Evolutionary conservation across 2,888 invertebrate genomes (phyloP).

Genomic region (Leptopilina myrica): DNA sequence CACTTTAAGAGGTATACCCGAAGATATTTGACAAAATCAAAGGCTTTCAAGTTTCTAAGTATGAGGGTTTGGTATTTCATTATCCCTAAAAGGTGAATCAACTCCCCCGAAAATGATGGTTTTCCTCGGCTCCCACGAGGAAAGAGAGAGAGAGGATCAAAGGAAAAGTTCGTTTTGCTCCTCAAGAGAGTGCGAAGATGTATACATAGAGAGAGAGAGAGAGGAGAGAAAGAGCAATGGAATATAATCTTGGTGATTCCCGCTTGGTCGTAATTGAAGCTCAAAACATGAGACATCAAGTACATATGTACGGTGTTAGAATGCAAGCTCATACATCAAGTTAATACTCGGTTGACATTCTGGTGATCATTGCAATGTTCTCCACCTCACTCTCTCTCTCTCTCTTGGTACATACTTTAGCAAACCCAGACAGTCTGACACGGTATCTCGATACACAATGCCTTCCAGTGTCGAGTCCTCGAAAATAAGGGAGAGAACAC

Average conservation of each 20-base stretch:
- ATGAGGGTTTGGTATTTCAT: conserved; percentile 22
- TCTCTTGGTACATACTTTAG: conserved; percentile 47
- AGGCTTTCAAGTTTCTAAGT: neutral
- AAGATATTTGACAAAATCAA: conserved; percentile 14
- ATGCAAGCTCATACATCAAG: conserved; percentile 63
- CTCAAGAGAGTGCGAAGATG: conserved; percentile 20
- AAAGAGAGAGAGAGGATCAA: conserved; percentile 27
- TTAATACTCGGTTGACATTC: conserved; percentile 63
- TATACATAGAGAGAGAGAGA: neutral
- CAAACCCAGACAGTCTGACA: conserved; percentile 53
- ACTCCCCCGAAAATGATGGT: conserved; percentile 21
- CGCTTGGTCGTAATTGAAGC: conserved; percentile 23
- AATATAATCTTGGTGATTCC: conserved; percentile 26
- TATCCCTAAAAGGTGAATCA: conserved; percentile 33
- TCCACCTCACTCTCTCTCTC: conserved; percentile 27
- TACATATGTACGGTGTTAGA: conserved; percentile 50
- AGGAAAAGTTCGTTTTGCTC: conserved; percentile 16
- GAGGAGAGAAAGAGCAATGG: neutral
- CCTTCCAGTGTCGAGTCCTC: conserved; percentile 57
- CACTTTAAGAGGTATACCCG: neutral
- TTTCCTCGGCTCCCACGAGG: neutral
- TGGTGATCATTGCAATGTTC: conserved; percentile 53
- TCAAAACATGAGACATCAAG: conserved; percentile 56
- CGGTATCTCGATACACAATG: conserved; percentile 59
- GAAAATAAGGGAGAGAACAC: conserved; percentile 44